Conservation (phyloP, 2,888 invertebrate species). For the Noctuana brunneofusca region DNA sequence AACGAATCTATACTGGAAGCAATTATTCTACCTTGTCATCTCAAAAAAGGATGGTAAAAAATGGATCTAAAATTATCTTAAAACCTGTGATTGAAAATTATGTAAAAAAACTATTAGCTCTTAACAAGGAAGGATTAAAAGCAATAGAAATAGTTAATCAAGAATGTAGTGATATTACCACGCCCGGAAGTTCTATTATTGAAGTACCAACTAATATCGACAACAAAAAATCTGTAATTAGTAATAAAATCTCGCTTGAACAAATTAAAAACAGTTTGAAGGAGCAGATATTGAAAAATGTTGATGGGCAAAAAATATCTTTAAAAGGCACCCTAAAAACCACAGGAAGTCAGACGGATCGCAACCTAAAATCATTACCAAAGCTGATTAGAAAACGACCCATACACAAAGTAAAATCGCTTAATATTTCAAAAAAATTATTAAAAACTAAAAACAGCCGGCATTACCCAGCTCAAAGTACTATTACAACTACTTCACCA, state of each 20-base stretch:
- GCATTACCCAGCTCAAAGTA: constrained; percentile 15
- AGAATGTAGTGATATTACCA: constrained; percentile 73
- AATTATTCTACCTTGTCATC: constrained; percentile 9
- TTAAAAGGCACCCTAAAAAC: constrained; percentile 34
- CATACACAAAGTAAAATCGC: constrained; percentile 70
- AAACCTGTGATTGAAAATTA: constrained; percentile 69
- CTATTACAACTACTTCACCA: constrained; percentile 38
- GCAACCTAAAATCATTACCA: constrained; percentile 33
- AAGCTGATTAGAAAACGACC: constrained; percentile 51
- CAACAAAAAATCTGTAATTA: constrained; percentile 43
- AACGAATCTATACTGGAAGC: constrained; percentile 10
- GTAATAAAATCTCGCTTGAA: constrained; percentile 65
- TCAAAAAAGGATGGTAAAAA: constrained; percentile 31
- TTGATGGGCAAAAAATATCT: constrained; percentile 33
- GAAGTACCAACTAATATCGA: constrained; percentile 61
- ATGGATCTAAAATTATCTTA: constrained; percentile 37
- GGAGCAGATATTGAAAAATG: constrained; percentile 53
- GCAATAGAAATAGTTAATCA: constrained; percentile 70
- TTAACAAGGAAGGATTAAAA: constrained; percentile 68
- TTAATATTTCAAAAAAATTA: constrained; percentile 68
- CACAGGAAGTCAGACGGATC: constrained; percentile 36
- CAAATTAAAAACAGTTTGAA: constrained; percentile 63
- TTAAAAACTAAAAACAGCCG: constrained; percentile 39
- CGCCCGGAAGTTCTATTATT: constrained; percentile 74
- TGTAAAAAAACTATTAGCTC: constrained; percentile 63